Percentiles rank a stretch among this genome's conserved stretches.
These are phyloP conservation scores for Sturmia bella DNA, from an alignment of 2,888 invertebrate species.

Conservation along the genomic window DNA sequence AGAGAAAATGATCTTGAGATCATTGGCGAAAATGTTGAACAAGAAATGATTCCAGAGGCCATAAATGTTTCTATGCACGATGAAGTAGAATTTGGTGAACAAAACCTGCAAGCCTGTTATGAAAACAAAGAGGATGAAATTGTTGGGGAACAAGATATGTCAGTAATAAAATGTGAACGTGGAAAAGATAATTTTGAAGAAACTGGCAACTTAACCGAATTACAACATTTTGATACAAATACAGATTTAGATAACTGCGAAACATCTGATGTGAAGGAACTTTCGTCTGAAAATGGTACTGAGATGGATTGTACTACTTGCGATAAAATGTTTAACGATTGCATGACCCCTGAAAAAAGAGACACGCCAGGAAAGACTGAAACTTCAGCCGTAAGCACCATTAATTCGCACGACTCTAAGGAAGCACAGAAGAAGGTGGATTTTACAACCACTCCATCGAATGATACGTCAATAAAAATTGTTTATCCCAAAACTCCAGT, in stretches of 20 bases:
- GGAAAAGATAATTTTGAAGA: neutral
- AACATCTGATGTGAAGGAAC: too few relatives aligned
- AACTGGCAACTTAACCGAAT: neutral
- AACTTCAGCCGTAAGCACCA: neutral
- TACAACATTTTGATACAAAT: neutral
- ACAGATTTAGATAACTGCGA: too few relatives aligned
- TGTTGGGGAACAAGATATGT: neutral
- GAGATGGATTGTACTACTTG: neutral
- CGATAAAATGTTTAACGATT: neutral
- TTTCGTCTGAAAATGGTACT: too few relatives aligned
- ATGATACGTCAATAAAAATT: constrained; percentile 68
- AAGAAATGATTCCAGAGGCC: neutral
- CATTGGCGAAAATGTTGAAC: too few relatives aligned
- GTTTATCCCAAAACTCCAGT: constrained; percentile 76
- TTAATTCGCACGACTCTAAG: neutral
- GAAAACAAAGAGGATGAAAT: neutral
- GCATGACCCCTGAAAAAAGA: neutral
- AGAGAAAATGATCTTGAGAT: neutral
- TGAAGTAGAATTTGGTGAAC: neutral
- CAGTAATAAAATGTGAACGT: neutral
- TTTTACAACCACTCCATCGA: constrained; percentile 69
- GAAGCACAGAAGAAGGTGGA: constrained; percentile 69
- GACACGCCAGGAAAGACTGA: constrained; percentile 1
- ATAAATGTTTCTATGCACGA: neutral
- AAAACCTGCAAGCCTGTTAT: neutral